Base-by-base conservation (phyloP, 2,888 invertebrate species). In the Dastarcus helophoroides region DNA sequence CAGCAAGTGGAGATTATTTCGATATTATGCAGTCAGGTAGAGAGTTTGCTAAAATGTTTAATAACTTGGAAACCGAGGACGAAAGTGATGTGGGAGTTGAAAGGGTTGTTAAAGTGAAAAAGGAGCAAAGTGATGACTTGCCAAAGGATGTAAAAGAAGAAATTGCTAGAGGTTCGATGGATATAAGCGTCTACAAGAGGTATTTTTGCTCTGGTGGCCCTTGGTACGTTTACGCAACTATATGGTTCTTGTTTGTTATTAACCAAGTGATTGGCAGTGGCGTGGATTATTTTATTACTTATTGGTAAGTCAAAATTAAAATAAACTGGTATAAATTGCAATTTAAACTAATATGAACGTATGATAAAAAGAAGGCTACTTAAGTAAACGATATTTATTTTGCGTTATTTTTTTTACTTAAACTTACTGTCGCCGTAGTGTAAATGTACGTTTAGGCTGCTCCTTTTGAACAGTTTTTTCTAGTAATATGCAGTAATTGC, bases 251-350 rank as follows among this genome's bases (percentile, higher is more conserved):
- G 23, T 82, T 79, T 41, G 45, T 76, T 9, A 38, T 77, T 0
- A 71, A 83, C 2, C 86, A 88, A 59, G 45, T 71, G 4, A 60
- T 77, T 24, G 81, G 80, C 1, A 85, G 83, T 7, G 71, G 73
- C 10, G 74, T 79, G 1, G 88, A 88, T 55, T 85, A 75, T 62
- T 88, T 83, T 65, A 71, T 85, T 5, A 73, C 80, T 3, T 76
- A 71, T 50, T 86, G 84, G 85, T 77, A 48, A 63, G 61, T 46
- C n/a, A n/a, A n/a, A n/a, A n/a, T n/a, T n/a, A n/a, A n/a, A n/a
- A n/a, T n/a, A n/a, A n/a, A n/a, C n/a, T n/a, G n/a, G n/a, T n/a
- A n/a, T n/a, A n/a, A n/a, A n/a, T n/a, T n/a, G n/a, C n/a, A n/a
- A n/a, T n/a, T n/a, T n/a, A n/a, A n/a, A n/a, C n/a, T n/a, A n/a